Evolutionary conservation across 2,888 invertebrate genomes (phyloP), one percentile per base, ranked within the genome.

Genomic region (Agrotis exclamationis): DNA sequence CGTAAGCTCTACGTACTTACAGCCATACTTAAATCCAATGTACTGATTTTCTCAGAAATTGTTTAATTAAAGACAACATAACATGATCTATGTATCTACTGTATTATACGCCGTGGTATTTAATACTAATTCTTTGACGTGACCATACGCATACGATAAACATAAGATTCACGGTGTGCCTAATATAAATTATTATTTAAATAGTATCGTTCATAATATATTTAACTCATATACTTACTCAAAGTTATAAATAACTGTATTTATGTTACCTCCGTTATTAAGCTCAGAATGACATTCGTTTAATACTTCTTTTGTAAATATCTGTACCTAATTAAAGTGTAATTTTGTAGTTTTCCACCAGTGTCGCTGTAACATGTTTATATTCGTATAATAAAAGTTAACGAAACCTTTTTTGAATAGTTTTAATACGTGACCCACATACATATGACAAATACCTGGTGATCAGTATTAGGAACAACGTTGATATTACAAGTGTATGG

Each of bases 321-420:
- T 89, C 73, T 91, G 88, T 93, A 92, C 84, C 77, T 88, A 88
- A 83, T 89, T 89, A 87, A 88, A 87, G 84, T 89, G 87, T 92
- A 91, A 89, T 92, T 93, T 92, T 93, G 91, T 94, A 95, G 94
- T 92, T 94, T 93, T 93, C 91, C 93, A 95, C 95, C 94, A 94
- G 92, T 93, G 92, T 94, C 91, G 89, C 86, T 91, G 88, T 92
- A 92, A 92, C 87, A 88, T 93, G 91, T 94, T 93, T 93, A 91
- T 92, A 92, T 91, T 90, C 92, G 90, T 94, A 91, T 93, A 94
- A 93, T 95, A 95, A 95, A 95, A 91, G 82, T 88, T 91, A 91
- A 92, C 90, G 89, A 91, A 91, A 89, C 73, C 83, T 80, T 79
- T 81, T 71, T 54, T 57, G 24, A 22, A n/a, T 70, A 44, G 70